A percentile compares a stretch with the other conserved stretches of the same genome.
Evolutionary conservation across 1,140 invertebrate genomes (phyloP).

Genomic region (Drosophila lowei): DNA sequence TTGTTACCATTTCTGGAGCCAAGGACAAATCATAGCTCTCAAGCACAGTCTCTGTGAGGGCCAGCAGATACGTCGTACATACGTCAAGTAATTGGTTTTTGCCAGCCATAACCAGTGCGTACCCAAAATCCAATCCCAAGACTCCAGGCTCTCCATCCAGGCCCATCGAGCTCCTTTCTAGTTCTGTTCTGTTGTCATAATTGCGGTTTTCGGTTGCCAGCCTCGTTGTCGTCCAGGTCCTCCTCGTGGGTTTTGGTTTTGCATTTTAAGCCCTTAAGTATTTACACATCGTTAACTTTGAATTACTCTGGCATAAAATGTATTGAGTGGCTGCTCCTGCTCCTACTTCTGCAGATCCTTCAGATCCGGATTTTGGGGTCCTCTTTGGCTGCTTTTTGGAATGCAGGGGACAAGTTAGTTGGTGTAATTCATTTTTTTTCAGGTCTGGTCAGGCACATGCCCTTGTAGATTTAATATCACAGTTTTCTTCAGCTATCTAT

Average conservation of each 20-base stretch:
- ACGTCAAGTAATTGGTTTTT: slow-evolving; percentile 47
- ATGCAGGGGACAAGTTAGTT: slow-evolving; percentile 1
- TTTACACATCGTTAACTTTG: slow-evolving; percentile 79
- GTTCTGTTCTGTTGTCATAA: slow-evolving; percentile 56
- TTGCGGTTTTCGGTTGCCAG: slow-evolving; percentile 52
- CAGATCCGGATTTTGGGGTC: slow-evolving; percentile 7
- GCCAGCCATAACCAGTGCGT: slow-evolving; percentile 1
- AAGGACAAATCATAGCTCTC: slow-evolving; percentile 71
- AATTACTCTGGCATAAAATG: slow-evolving; percentile 54
- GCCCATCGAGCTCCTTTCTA: no score
- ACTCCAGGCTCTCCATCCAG: no score
- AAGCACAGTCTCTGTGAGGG: not conserved
- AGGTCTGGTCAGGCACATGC: not conserved
- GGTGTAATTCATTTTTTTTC: slow-evolving; percentile 1
- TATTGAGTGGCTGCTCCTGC: slow-evolving; percentile 41
- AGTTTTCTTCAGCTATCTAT: slow-evolving; percentile 14
- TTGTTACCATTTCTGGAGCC: slow-evolving; percentile 48
- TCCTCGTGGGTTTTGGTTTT: slow-evolving; percentile 28
- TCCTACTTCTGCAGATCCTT: not conserved
- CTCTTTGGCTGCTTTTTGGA: not conserved
- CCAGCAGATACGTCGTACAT: not conserved
- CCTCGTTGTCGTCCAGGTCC: not conserved
- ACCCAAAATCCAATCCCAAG: slow-evolving; percentile 5
- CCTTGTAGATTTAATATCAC: slow-evolving; percentile 34
- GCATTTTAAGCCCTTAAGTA: slow-evolving; percentile 69